Evolutionary conservation across 2,797 vertebrate species (phyloP), one percentile per base, ranked within the genome.

Genomic region (Alosa sapidissima): DNA sequence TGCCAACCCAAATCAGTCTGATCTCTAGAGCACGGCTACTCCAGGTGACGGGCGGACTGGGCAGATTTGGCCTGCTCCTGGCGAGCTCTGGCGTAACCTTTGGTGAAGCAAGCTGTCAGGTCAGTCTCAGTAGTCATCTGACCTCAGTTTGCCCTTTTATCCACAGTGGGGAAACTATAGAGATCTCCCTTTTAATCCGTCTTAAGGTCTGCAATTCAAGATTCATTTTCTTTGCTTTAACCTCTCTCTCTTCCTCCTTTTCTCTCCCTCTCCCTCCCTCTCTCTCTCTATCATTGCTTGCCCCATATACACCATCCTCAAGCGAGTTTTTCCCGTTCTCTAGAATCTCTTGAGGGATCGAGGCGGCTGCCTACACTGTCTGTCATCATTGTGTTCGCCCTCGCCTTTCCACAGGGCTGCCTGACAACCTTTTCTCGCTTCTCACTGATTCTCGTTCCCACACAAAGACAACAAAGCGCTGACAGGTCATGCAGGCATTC

Each of bases 201-300:
- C 81, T 86, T 84, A 88, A 90, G 85, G 86, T 86, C 82, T 78
- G 87, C 82, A 87, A 91, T 90, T 92, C 81, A 88, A 88, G 91
- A 88, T 84, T 91, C 88, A 86, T 89, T 85, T 81, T 86, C 90
- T 86, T 41, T 84, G 87, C 83, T 11, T 28, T 45, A 75, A 75
- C 33, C 85, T 54, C 81, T 60, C 83, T 82, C 68, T 82, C 51
- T 75, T 48, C 83, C 68, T 54, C 60, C 13, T 47, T 84, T 75
- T 36, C 85, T 36, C 82, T 65, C 72, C 60, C 62, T 83, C 54
- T 58, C 52, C 84, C 65, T 52, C 83, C 54, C 81, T n/a, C 81
- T 75, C 83, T 72, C 62, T 83, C 54, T 58, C 55, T 84, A 51
- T 54, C 84, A 82, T 83, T 82, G 48, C 81, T 52, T 87, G 83